phyloP scores from a whole-genome alignment of 2,113 vertebrate genomes.

The Sardina pilchardus region DNA sequence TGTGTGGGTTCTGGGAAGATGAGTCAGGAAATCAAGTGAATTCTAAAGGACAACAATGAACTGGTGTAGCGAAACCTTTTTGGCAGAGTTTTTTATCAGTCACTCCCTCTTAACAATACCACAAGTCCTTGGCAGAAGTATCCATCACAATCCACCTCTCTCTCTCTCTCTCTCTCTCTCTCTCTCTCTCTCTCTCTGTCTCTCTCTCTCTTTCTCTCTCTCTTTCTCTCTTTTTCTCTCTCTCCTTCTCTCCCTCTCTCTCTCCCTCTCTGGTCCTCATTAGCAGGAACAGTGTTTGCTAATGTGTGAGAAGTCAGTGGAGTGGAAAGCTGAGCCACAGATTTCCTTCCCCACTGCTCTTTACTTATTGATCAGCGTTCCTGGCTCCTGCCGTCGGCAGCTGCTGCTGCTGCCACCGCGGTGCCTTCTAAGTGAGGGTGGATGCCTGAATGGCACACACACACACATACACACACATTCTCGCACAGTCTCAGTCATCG shows the following conservation, averaged over 20 bases:
- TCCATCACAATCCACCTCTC: constrained; percentile 22
- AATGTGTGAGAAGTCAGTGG: constrained; percentile 71
- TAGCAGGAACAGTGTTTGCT: constrained; percentile 63
- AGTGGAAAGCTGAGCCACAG: constrained; percentile 68
- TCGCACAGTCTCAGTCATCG: too few relatives aligned
- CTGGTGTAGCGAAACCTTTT: background rate
- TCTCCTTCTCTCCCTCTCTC: background rate
- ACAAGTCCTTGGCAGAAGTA: background rate
- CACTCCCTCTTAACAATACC: background rate
- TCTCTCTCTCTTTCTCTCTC: too few relatives aligned
- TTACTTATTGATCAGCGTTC: constrained; percentile 73
- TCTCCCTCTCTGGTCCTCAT: constrained; percentile 50
- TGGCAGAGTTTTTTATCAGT: background rate
- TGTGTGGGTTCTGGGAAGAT: too few relatives aligned
- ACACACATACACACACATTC: background rate
- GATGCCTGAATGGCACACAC: too few relatives aligned
- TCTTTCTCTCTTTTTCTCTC: too few relatives aligned
- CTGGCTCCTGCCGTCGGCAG: background rate
- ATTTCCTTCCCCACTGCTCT: constrained; percentile 64
- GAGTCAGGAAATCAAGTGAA: background rate
- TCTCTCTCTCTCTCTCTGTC: too few relatives aligned
- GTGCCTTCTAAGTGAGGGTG: too few relatives aligned
- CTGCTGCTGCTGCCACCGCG: background rate
- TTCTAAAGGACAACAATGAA: background rate
- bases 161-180: constrained; percentile 51